A percentile compares a stretch with the other conserved stretches of the same genome.
These are phyloP conservation scores for Saxicola maurus DNA, from an alignment of 2,797 vertebrate species.

Conservation along the genomic window DNA sequence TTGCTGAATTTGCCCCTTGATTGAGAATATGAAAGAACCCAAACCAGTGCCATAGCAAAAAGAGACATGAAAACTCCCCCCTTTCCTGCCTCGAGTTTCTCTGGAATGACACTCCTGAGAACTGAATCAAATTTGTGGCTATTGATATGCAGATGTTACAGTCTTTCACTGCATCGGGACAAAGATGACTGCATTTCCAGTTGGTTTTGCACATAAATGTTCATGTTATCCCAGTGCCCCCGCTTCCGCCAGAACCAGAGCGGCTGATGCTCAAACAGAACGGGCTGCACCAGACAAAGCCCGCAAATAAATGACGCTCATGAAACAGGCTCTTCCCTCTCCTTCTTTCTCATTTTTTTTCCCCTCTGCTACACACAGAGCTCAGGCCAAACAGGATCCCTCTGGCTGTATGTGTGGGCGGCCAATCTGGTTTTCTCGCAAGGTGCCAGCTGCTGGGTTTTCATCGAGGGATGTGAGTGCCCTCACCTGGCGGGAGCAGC, in stretches of 20 bases:
- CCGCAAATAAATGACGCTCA: not conserved
- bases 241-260: not conserved
- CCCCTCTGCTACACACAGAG: not conserved
- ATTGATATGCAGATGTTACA: constrained; percentile 56
- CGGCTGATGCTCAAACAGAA: not conserved
- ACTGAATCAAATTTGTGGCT: constrained; percentile 28
- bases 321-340: not conserved
- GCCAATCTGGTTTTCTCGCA: constrained; percentile 4
- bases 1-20: not conserved
- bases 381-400: constrained; percentile 10
- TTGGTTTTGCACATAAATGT: constrained; percentile 44
- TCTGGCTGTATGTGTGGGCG: not conserved
- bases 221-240: not conserved
- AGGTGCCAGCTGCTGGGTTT: constrained; percentile 20
- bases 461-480: constrained; percentile 48
- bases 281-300: not conserved
- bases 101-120: not conserved
- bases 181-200: constrained; percentile 28
- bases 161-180: not conserved
- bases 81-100: not conserved
- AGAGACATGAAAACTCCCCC: not conserved
- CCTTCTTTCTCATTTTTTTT: not conserved
- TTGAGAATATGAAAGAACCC: not conserved
- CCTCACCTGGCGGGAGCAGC: constrained; percentile 43
- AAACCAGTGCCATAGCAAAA: not conserved